A percentile compares a stretch with the other conserved stretches of the same genome.
phyloP scores from a whole-genome alignment of 2,797 vertebrate species.

The Poeciliopsis gracilis region DNA sequence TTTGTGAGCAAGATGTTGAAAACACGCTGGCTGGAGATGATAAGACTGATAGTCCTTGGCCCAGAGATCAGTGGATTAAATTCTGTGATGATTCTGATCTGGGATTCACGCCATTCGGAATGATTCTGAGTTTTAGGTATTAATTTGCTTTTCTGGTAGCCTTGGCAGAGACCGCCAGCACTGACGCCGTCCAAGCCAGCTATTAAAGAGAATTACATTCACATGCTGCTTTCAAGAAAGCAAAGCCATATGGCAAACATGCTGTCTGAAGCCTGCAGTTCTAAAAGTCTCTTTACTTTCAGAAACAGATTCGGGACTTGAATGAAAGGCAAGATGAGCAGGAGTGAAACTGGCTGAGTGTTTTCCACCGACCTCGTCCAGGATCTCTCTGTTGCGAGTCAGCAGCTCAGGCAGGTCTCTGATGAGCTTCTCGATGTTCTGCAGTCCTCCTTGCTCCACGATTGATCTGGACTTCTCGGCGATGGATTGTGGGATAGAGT shows the following conservation, averaged over 20 bases:
- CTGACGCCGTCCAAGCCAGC: slow-evolving; percentile 29
- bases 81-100: slow-evolving; percentile 62
- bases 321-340: neutral
- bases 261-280: slow-evolving; percentile 32
- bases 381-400: slow-evolving; percentile 95
- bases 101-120: slow-evolving; percentile 65
- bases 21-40: slow-evolving; percentile 48
- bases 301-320: neutral
- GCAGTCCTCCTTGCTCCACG: slow-evolving; percentile 92
- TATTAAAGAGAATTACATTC: slow-evolving; percentile 32
- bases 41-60: slow-evolving; percentile 66
- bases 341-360: neutral
- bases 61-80: slow-evolving; percentile 66
- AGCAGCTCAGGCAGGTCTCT: slow-evolving; percentile 94
- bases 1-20: slow-evolving; percentile 59
- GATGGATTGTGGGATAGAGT: slow-evolving; percentile 95
- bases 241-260: slow-evolving; percentile 41
- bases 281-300: slow-evolving; percentile 34
- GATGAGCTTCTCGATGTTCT: slow-evolving; percentile 94
- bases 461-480: slow-evolving; percentile 90
- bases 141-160: slow-evolving; percentile 36
- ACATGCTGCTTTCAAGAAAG: slow-evolving; percentile 42
- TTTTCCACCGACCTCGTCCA: slow-evolving; percentile 86
- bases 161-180: slow-evolving; percentile 19
- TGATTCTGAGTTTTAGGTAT: slow-evolving; percentile 40